phyloP scores from a whole-genome alignment of 2,888 invertebrate genomes.

The Hydropsyche betteni region DNA sequence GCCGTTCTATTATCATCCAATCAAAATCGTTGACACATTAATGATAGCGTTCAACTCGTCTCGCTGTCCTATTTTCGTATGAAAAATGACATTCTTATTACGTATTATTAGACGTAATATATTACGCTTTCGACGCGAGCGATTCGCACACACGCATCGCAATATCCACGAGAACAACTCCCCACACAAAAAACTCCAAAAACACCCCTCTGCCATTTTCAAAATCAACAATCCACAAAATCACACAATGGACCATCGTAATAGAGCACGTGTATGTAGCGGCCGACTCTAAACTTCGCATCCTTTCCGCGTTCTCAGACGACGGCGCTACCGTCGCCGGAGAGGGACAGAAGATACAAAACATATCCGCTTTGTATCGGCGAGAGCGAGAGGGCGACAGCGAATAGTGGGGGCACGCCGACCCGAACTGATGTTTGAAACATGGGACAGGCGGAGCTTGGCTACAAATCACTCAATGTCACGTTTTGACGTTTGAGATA shows the following conservation, averaged over 20 bases:
- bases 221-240: not conserved
- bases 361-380: not conserved
- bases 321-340: constrained; percentile 6
- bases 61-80: constrained; percentile 26
- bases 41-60: constrained; percentile 30
- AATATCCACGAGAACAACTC: not conserved
- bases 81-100: constrained; percentile 33
- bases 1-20: constrained; percentile 27
- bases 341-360: constrained; percentile 8
- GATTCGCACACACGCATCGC: constrained; percentile 11
- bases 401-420: constrained; percentile 52
- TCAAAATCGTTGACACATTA: constrained; percentile 31
- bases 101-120: constrained; percentile 25
- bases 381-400: constrained; percentile 32
- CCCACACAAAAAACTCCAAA: too few relatives aligned
- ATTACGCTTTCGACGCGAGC: constrained; percentile 12
- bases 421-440: constrained; percentile 66
- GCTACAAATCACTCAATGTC: constrained; percentile 70
- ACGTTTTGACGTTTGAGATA: constrained; percentile 70
- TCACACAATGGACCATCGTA: constrained; percentile 20
- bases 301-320: constrained; percentile 26
- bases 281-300: constrained; percentile 32
- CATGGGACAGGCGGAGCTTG: constrained; percentile 70
- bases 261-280: constrained; percentile 38
- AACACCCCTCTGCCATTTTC: too few relatives aligned